Evolutionary conservation across 1,140 invertebrate genomes (phyloP), one percentile per base, ranked within the genome.

Genomic region (Trialeurodes vaporariorum): DNA sequence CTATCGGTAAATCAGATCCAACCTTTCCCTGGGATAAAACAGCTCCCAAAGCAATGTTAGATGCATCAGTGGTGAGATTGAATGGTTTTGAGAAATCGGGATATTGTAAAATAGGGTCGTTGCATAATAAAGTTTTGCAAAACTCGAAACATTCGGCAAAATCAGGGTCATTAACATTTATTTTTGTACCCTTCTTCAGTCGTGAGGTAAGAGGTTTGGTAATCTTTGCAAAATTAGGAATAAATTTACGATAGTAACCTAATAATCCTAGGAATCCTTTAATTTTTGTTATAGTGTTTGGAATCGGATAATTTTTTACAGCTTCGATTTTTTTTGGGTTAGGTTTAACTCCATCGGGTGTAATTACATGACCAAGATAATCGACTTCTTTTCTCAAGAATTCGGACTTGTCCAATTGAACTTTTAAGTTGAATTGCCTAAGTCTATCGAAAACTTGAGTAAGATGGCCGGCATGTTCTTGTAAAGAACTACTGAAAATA

Each of bases 41-140:
- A 0, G 73, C 73, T 1, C 73, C 76, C 63, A 77, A 70, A 1
- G 73, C 74, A 25, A 26, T 23, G 27, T 67, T 49, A 17, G 34
- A 63, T 1, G 68, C 81, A 21, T 83, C 82, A 27, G 84, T 84
- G 70, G 79, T 83, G 40, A 83, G 83, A 80, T 82, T 84, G 77
- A 79, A 77, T 68, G 49, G 62, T 73, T 76, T 74, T 12, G 2
- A 24, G 27, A 77, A 77, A 68, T 79, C 74, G 0, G 76, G 77
- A 59, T 76, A 77, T 71, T 73, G 70, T 23, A 77, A 59, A 11
- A 75, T 70, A 1, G 69, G 69, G 26, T 78, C 71, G 25, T 75
- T 76, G 9, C 71, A 76, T 40, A 81, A 68, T 24, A 72, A 70
- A 27, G 74, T 67, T 75, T 78, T 79, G 40, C 79, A 69, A 1